These are phyloP conservation scores for Aurelia sp. DNA, from an alignment of 30 jellyfish, hydroid and myxozoan genomes.

Conservation along the genomic window DNA sequence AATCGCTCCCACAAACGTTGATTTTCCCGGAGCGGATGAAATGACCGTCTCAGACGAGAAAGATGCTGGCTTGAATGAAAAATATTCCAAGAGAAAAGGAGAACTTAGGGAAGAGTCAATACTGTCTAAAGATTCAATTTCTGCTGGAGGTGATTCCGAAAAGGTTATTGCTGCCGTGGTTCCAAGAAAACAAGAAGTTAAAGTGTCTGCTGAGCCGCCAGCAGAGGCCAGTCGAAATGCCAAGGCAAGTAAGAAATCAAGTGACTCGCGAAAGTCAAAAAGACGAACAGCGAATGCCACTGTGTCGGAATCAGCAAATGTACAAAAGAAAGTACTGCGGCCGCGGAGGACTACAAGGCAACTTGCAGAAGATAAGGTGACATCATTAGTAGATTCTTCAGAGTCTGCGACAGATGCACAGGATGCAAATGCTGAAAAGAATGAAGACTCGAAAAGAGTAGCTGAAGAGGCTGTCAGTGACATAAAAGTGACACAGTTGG, in stretches of 20 bases:
- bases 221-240: neutral
- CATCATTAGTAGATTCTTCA: neutral
- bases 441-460: neutral
- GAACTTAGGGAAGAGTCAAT: neutral
- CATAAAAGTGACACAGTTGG: no score
- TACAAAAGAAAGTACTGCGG: constrained; percentile 17
- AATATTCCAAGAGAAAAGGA: no score
- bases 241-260: neutral
- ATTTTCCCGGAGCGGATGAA: no score
- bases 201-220: neutral
- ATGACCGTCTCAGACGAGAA: no score
- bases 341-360: constrained; percentile 26
- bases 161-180: neutral
- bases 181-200: neutral
- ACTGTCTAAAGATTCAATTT: neutral
- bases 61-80: no score
- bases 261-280: neutral
- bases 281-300: constrained; percentile 11
- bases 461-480: no score
- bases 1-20: no score
- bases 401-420: neutral
- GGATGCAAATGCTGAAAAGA: neutral
- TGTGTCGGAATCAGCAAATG: neutral
- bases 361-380: neutral
- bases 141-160: neutral